Evolutionary conservation across 2,797 vertebrate genomes (phyloP), one percentile per base, ranked within the genome.

Genomic region (Macropus fuliginosus): DNA sequence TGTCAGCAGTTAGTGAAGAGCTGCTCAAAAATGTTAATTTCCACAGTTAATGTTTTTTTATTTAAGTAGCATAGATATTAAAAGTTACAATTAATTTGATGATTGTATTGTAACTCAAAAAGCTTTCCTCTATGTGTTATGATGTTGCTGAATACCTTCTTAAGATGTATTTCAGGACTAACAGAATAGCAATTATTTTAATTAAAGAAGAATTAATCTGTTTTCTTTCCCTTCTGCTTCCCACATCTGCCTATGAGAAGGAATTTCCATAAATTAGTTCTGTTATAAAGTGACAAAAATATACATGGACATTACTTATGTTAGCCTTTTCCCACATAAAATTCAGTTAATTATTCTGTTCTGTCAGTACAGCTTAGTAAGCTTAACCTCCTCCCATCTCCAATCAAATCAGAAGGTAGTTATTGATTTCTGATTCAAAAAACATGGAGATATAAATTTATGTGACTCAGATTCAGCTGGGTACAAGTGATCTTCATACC

Each of bases 131-230:
- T 57, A 8, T n/a, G 55, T 40, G 93, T 91, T 91, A 59, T 16
- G 66, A 91, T 24, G 81, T 91, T 94, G 91, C 94, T 24, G 92
- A 94, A 91, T 90, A 92, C 4, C 90, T 16, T 24, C 55, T 74
- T 27, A 87, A 56, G 74, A 56, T 62, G 6, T 0, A 50, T 66
- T 8, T 91, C 55, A 62, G n/a, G 90, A 3, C 55, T 91, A 95
- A 74, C 55, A 14, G 9, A 46, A 46, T 28, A 93, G 56, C 46
- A 92, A 50, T 91, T 92, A 89, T 14, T 34, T 56, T n/a, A 56
- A 54, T 92, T 52, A 91, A 59, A n/a, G 91, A 4, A 59, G 34
- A 95, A 66, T 55, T 0, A 2, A 91, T 94, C 59, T 66, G 1
- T 87, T 94, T 95, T 89, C 18, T 59, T 46, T 46, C 92, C 0